These are phyloP conservation scores for Chaenodraco wilsoni DNA, from an alignment of 2,797 vertebrate species.

Conservation along the genomic window DNA sequence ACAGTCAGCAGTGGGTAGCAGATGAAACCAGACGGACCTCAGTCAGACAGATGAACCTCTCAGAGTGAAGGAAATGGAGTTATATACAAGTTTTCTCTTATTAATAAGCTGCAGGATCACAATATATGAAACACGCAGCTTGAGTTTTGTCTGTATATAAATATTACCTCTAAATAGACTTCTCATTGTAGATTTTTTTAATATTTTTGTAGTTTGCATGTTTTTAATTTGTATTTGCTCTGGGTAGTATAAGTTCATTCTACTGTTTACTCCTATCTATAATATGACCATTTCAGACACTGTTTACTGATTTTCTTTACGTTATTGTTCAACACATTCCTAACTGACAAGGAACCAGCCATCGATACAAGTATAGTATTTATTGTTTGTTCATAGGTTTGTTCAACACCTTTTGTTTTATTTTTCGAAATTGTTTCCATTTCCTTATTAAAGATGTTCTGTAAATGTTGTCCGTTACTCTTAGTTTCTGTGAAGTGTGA, in stretches of 20 bases:
- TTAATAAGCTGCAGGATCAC: conserved; percentile 10
- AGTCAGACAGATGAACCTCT: too few species aligned
- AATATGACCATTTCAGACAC: neutral
- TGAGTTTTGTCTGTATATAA: neutral
- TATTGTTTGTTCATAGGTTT: conserved; percentile 19
- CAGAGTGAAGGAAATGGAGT: neutral
- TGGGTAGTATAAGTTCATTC: neutral
- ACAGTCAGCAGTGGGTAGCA: neutral
- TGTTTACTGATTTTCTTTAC: conserved; percentile 4
- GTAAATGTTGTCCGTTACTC: neutral
- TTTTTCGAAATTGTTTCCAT: neutral
- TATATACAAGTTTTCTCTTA: conserved; percentile 7
- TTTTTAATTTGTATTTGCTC: neutral
- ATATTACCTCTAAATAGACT: neutral
- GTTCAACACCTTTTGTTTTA: conserved; percentile 4
- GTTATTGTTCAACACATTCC: conserved; percentile 31
- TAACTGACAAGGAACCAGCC: neutral
- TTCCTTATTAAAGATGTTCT: conserved; percentile 4
- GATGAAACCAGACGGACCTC: neutral
- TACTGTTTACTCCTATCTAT: neutral
- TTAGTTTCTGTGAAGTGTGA: conserved; percentile 4
- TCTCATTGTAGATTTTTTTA: conserved; percentile 2
- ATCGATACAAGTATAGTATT: neutral
- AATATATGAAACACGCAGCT: neutral
- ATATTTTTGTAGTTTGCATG: neutral